A percentile compares a stretch with the other conserved stretches of the same genome.
These are phyloP conservation scores for Bradynema listronoti DNA, from an alignment of 1,140 invertebrate genomes.

Conservation along the genomic window DNA sequence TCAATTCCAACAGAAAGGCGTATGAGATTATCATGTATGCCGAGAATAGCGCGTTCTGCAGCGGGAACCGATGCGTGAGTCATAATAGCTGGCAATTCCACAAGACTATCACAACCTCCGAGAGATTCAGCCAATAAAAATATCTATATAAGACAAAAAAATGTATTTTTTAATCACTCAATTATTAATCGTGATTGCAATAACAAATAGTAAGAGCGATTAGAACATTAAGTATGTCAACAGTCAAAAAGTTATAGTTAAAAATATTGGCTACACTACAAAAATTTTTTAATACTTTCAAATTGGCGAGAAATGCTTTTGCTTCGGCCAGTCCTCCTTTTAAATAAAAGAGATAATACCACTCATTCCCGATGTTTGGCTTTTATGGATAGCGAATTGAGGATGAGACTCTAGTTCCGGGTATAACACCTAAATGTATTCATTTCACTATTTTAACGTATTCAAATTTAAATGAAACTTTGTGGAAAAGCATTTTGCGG, in stretches of 20 bases:
- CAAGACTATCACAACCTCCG: slow-evolving; percentile 62
- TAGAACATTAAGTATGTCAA: too few relatives aligned
- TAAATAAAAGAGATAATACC: slow-evolving; percentile 82
- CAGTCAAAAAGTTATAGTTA: too few relatives aligned
- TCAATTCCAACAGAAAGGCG: slow-evolving; percentile 86
- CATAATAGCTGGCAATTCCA: slow-evolving; percentile 60
- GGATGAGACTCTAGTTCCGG: slow-evolving; percentile 83
- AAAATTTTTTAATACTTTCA: not conserved
- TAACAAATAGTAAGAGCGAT: too few relatives aligned
- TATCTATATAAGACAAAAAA: slow-evolving; percentile 47
- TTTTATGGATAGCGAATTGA: slow-evolving; percentile 74
- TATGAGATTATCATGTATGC: slow-evolving; percentile 78
- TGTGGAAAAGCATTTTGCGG: not conserved
- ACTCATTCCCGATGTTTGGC: slow-evolving; percentile 64
- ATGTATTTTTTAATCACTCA: too few relatives aligned
- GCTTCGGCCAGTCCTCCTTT: slow-evolving; percentile 72
- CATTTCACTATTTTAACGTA: too few relatives aligned
- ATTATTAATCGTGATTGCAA: too few relatives aligned
- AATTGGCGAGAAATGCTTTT: slow-evolving; percentile 11
- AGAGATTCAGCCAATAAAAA: slow-evolving; percentile 61
- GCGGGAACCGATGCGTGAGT: slow-evolving; percentile 42
- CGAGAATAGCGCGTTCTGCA: slow-evolving; percentile 68
- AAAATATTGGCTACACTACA: not conserved
- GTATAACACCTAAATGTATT: slow-evolving; percentile 61
- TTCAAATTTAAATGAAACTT: not conserved